These are phyloP conservation scores for Tinamus major DNA, from an alignment of 2,797 vertebrate species.

Conservation along the genomic window DNA sequence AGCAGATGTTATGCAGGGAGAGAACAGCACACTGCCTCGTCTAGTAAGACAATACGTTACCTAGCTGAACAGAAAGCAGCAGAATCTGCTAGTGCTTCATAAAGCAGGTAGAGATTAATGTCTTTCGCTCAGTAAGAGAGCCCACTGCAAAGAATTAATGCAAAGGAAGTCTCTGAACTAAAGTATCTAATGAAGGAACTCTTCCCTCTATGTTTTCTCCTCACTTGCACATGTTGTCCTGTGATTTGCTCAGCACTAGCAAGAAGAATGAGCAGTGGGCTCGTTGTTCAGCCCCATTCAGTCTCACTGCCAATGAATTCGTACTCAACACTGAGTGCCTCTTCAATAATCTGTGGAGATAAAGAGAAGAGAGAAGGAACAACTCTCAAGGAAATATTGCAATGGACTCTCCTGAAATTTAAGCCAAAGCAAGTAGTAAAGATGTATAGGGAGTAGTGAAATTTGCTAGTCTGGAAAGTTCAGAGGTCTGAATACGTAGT, in stretches of 20 bases:
- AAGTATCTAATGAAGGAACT: not conserved
- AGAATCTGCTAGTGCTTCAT: not conserved
- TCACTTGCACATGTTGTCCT: not conserved
- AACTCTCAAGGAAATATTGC: not conserved
- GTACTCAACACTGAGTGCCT: not conserved
- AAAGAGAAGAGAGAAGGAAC: not conserved
- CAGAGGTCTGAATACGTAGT: not conserved
- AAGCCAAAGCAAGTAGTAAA: not conserved
- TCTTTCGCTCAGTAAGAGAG: not conserved
- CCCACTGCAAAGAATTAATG: not conserved
- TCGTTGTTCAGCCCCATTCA: not conserved
- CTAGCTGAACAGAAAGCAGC: not conserved
- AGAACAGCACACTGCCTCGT: not conserved
- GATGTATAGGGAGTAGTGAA: not conserved
- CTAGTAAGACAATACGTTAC: not conserved
- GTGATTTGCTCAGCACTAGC: not conserved
- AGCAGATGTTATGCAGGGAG: conserved; percentile 35
- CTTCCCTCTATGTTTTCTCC: not conserved
- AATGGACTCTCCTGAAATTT: not conserved
- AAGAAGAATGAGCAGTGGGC: not conserved
- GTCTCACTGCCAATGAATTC: not conserved
- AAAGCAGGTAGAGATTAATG: not conserved
- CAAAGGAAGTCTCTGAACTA: not conserved
- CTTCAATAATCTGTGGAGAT: not conserved
- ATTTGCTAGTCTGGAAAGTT: not conserved